These are phyloP conservation scores for Cepaea nemoralis DNA, from an alignment of 1,140 invertebrate genomes.

Conservation along the genomic window DNA sequence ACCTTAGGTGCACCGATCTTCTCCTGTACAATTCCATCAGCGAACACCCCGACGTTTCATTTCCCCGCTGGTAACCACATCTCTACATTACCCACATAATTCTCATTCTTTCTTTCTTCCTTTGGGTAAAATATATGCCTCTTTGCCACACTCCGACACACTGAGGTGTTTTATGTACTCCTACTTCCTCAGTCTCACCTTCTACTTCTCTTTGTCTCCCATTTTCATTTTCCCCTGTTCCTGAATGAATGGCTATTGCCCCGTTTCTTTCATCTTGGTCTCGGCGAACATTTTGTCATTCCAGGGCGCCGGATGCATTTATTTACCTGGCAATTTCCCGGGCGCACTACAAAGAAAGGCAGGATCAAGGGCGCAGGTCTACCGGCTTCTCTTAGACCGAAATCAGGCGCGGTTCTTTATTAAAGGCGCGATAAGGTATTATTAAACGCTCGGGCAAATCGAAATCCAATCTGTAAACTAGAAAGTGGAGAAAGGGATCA, in stretches of 20 bases:
- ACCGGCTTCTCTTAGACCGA: background rate
- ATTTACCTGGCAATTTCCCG: background rate
- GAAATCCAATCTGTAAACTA: constrained; percentile 24
- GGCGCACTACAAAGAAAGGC: background rate
- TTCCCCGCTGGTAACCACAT: too few relatives aligned
- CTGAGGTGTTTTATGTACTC: background rate
- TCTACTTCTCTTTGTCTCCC: background rate
- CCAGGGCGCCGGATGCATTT: background rate
- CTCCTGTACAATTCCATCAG: too few relatives aligned
- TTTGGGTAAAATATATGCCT: background rate
- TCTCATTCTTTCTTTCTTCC: background rate
- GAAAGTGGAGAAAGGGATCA: constrained; percentile 5
- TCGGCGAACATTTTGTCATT: background rate
- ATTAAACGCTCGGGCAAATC: constrained; percentile 25
- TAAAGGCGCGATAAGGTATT: constrained; percentile 2
- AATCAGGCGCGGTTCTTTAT: background rate
- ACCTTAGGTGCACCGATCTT: too few relatives aligned
- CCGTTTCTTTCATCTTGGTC: background rate
- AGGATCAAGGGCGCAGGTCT: background rate
- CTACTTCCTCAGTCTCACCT: background rate
- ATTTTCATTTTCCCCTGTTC: background rate
- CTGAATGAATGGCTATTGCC: background rate
- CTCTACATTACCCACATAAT: too few relatives aligned
- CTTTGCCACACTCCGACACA: background rate
- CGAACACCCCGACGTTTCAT: too few relatives aligned